Evolutionary conservation across 2,888 invertebrate genomes (phyloP).

Genomic region (Disparrhopalites patrizii): DNA sequence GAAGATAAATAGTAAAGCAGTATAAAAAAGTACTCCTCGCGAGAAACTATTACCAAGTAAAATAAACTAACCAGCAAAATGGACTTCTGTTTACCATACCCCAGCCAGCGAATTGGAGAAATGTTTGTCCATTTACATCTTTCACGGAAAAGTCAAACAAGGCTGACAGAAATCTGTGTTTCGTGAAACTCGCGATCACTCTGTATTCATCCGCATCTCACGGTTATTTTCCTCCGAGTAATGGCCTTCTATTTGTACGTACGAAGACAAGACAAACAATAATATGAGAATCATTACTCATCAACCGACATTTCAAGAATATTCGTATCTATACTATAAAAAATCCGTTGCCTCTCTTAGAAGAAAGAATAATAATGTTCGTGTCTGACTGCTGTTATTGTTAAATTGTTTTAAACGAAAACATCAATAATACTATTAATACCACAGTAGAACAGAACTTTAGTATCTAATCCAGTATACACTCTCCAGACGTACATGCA

Average conservation of each 20-base stretch:
- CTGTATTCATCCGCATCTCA: not conserved
- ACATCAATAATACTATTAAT: not conserved
- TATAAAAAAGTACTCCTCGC: not conserved
- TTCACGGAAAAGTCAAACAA: conserved; percentile 18
- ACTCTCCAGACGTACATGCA: no score
- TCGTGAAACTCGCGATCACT: conserved; percentile 2
- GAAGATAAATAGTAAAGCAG: conserved; percentile 21
- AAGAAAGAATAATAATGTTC: not conserved
- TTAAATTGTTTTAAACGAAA: no score
- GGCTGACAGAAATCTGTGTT: conserved; percentile 1
- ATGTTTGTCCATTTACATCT: conserved; percentile 1
- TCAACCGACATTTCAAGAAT: conserved; percentile 5
- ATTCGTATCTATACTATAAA: conserved; percentile 14
- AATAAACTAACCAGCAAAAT: not conserved
- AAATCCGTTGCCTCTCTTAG: not conserved
- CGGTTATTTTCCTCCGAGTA: not conserved
- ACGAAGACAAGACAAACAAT: not conserved
- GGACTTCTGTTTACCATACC: conserved; percentile 6
- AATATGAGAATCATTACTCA: conserved; percentile 2
- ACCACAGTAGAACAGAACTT: not conserved
- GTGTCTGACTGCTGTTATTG: not conserved
- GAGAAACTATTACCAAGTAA: not conserved
- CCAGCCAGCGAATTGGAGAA: not conserved
- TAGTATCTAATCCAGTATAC: not conserved
- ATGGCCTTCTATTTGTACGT: conserved; percentile 15